Base-by-base conservation (phyloP, 2,888 invertebrate genomes). In the Acanthopleura granulata region DNA sequence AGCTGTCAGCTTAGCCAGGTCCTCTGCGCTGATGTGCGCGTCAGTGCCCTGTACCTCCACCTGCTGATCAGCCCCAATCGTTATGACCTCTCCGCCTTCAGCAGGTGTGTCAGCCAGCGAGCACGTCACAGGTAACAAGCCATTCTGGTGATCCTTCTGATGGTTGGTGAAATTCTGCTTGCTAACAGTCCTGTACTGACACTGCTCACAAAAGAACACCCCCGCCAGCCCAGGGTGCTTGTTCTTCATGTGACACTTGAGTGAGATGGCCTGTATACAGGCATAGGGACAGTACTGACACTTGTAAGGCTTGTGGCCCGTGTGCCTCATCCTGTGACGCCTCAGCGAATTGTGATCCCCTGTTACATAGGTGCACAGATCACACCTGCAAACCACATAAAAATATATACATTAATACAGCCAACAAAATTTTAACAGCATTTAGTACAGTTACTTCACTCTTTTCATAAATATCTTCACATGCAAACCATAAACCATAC, bases 281-380 rank as follows among this genome's bases (percentile, higher is more conserved):
- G 93, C 93, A 89, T 95, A 96, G 0, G 94, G 92, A 86, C 96
- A 96, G 86, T 94, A 93, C 70, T 94, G 93, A 87, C 96, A 96
- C 81, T 93, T 93, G 90, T 96, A 96, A 0, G 93, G 93, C 83
- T 93, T 94, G 72, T 94, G 93, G 22, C 95, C 95, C 11, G 94
- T 93, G 89, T 96, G 96, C 16, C 93, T 92, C 91, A 94, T 93
- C 84, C 94, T 94, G 90, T 96, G 96, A 0, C 96, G 92, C 30
- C 96, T 92, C 80, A 96, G 91, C 0, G 95, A 94, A 89, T 96
- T 96, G 90, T 95, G 95, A 88, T 96, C 96, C 1, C 94, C 93
- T 6, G 95, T 93, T 62, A 93, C 91, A 88, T 95, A 95, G 6
- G 92, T 91, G 89, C 96, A 96, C 72, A 92, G 90, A 51, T 93